A percentile compares a stretch with the other conserved stretches of the same genome.
phyloP scores from a whole-genome alignment of 2,888 invertebrate genomes.

The Cerastis rubricosa region DNA sequence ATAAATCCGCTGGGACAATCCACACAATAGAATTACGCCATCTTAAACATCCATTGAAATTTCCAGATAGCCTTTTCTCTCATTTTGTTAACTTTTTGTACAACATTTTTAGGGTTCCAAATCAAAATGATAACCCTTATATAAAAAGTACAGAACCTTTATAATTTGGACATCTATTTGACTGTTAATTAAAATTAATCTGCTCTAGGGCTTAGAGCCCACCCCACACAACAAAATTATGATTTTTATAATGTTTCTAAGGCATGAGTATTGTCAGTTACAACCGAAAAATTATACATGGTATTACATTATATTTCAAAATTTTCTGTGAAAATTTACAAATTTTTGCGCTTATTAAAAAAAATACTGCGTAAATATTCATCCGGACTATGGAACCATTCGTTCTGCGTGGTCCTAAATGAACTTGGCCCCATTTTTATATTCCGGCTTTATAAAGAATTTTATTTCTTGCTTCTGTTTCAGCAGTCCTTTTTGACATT shows the following conservation, averaged over 20 bases:
- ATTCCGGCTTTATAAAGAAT: neutral
- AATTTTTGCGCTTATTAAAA: neutral
- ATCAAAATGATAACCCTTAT: neutral
- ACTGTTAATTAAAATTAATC: neutral
- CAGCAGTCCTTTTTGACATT: conserved; percentile 9
- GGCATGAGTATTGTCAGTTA: no score
- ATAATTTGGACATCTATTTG: neutral
- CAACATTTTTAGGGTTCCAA: neutral
- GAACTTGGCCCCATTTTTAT: neutral
- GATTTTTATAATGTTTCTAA: neutral
- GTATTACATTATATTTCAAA: no score
- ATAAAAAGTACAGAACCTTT: neutral
- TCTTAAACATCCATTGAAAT: conserved; percentile 53
- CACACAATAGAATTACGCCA: conserved; percentile 48
- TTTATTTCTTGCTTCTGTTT: conserved; percentile 23
- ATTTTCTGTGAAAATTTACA: neutral
- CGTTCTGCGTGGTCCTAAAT: neutral
- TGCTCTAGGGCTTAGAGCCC: neutral
- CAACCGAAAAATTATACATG: no score
- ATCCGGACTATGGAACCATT: neutral
- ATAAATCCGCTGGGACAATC: conserved; percentile 45
- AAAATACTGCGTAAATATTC: neutral
- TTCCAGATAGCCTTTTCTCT: conserved; percentile 37
- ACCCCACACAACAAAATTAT: neutral
- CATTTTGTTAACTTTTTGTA: conserved; percentile 40